These are phyloP conservation scores for Microctenopoma steveboyesi DNA, from an alignment of 2,797 vertebrate species.

Conservation along the genomic window DNA sequence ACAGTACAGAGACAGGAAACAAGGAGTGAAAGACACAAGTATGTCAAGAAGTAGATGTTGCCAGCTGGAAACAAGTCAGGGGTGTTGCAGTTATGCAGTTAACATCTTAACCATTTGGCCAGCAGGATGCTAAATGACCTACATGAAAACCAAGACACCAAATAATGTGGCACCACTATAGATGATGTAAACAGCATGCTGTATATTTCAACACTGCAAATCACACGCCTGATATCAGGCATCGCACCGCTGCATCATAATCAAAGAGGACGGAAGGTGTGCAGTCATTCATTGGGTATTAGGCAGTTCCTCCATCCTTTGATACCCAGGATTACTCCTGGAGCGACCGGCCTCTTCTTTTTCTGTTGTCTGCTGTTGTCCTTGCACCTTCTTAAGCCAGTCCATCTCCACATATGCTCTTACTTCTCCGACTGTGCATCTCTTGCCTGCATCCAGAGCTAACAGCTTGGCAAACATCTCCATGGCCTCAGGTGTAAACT, in stretches of 20 bases:
- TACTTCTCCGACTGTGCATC: conserved; percentile 77
- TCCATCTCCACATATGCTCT: conserved; percentile 77
- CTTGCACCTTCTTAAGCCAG: conserved; percentile 74
- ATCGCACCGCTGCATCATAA: background rate
- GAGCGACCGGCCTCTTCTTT: conserved; percentile 30
- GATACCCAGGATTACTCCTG: conserved; percentile 7
- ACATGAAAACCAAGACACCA: background rate
- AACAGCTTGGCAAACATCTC: conserved; percentile 84
- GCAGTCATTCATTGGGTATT: background rate
- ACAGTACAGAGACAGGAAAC: too few species aligned
- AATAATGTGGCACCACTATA: background rate
- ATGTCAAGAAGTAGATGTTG: too few species aligned
- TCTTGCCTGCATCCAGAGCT: conserved; percentile 70
- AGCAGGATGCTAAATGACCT: background rate
- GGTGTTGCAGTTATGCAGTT: too few species aligned
- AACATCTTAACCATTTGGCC: too few species aligned
- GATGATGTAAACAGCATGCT: conserved; percentile 1
- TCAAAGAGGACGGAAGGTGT: background rate
- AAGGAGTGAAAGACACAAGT: too few species aligned
- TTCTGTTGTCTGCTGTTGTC: conserved; percentile 32
- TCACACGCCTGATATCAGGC: background rate
- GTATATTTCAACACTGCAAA: conserved; percentile 16
- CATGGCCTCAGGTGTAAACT: conserved; percentile 81
- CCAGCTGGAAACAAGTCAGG: too few species aligned
- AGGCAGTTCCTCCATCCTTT: background rate